These are phyloP conservation scores for Nymphalis io DNA, from an alignment of 1,140 invertebrate genomes.

Conservation along the genomic window DNA sequence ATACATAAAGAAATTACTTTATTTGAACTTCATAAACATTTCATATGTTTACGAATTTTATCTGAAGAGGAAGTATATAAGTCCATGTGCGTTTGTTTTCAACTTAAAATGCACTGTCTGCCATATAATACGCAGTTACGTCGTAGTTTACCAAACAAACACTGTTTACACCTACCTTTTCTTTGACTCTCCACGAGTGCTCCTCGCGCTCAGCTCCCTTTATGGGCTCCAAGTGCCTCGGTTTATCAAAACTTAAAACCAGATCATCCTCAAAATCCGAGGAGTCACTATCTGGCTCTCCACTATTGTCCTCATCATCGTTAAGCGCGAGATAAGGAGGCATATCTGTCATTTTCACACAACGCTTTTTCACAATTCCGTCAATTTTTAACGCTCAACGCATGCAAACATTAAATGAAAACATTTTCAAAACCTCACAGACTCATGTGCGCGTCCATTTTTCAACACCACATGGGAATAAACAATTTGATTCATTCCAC, in stretches of 20 bases:
- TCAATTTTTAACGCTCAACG: slow-evolving; percentile 53
- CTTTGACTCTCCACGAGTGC: slow-evolving; percentile 94
- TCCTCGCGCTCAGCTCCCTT: slow-evolving; percentile 87
- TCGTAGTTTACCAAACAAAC: slow-evolving; percentile 35
- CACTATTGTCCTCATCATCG: slow-evolving; percentile 81
- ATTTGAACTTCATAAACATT: background rate
- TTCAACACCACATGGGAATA: slow-evolving; percentile 74
- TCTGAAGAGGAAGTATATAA: background rate
- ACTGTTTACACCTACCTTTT: slow-evolving; percentile 84
- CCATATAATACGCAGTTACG: slow-evolving; percentile 53
- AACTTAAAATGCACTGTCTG: slow-evolving; percentile 43
- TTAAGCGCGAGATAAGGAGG: slow-evolving; percentile 74
- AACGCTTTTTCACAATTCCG: slow-evolving; percentile 54
- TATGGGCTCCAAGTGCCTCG: slow-evolving; percentile 88
- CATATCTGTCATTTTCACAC: slow-evolving; percentile 78
- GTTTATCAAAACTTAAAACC: slow-evolving; percentile 85
- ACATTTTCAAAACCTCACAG: slow-evolving; percentile 68
- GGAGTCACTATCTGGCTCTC: slow-evolving; percentile 89
- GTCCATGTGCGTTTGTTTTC: slow-evolving; percentile 74
- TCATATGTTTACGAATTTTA: background rate
- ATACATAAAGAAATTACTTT: background rate
- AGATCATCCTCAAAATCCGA: slow-evolving; percentile 87
- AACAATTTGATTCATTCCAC: slow-evolving; percentile 51
- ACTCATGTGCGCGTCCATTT: slow-evolving; percentile 76
- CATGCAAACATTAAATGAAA: slow-evolving; percentile 53